phyloP scores from a whole-genome alignment of 2,888 invertebrate species.

The Latheticus oryzae region DNA sequence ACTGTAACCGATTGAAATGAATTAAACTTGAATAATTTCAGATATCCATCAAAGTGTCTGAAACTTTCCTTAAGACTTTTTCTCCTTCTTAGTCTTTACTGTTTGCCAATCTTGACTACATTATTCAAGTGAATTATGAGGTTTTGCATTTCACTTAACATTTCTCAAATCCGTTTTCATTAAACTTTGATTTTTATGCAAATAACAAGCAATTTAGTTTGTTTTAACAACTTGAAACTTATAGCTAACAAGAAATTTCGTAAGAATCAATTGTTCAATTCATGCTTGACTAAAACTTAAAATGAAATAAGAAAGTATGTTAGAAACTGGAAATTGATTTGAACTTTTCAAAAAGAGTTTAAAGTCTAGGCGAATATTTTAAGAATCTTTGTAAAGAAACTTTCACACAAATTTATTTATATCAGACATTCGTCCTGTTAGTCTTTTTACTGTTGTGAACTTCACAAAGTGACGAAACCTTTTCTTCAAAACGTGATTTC shows the following conservation, averaged over 20 bases:
- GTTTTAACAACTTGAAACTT: constrained; percentile 9
- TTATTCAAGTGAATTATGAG: constrained; percentile 8
- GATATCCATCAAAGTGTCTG: constrained; percentile 28
- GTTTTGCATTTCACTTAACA: constrained; percentile 7
- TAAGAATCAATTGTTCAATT: constrained; percentile 23
- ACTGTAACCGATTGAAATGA: constrained; percentile 18
- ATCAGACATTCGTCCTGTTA: too few species aligned
- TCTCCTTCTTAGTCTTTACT: constrained; percentile 14
- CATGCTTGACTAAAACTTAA: constrained; percentile 14
- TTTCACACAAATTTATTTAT: constrained; percentile 7
- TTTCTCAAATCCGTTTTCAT: constrained; percentile 18
- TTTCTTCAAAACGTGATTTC: too few species aligned
- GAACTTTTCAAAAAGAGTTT: constrained; percentile 20
- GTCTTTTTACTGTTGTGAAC: too few species aligned
- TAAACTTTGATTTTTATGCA: constrained; percentile 25
- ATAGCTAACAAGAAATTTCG: constrained; percentile 14
- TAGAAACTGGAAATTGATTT: constrained; percentile 15
- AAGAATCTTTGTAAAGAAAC: constrained; percentile 22
- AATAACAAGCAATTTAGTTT: constrained; percentile 16
- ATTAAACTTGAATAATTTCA: constrained; percentile 25
- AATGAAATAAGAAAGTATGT: constrained; percentile 23
- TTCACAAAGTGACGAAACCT: too few species aligned
- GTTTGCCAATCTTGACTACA: constrained; percentile 26
- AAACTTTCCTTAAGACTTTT: constrained; percentile 21
- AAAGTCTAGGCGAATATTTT: constrained; percentile 21